phyloP scores from a whole-genome alignment of 2,888 invertebrate species.

The Tridacna gigas region DNA sequence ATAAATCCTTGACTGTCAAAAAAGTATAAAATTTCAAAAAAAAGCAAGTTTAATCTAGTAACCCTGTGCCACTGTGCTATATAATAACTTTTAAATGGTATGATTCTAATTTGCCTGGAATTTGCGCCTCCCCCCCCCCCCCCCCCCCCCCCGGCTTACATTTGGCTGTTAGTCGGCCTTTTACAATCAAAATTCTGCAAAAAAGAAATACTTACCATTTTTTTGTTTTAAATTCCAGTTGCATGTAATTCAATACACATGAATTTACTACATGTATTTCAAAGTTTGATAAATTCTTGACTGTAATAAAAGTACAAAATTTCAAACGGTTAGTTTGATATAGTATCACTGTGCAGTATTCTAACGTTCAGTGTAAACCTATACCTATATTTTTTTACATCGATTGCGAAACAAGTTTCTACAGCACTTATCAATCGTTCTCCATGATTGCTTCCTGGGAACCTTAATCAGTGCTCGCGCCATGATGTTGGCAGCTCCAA shows the following conservation, averaged over 20 bases:
- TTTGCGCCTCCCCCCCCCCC: neutral
- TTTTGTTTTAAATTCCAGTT: neutral
- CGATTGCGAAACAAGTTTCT: neutral
- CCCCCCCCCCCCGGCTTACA: neutral
- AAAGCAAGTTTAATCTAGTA: too few species aligned
- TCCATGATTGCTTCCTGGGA: neutral
- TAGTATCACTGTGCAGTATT: neutral
- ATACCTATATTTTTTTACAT: neutral
- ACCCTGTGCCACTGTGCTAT: too few species aligned
- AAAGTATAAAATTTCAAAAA: too few species aligned
- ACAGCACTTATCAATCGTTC: neutral
- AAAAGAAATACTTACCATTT: neutral
- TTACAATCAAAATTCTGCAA: neutral
- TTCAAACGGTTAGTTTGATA: neutral
- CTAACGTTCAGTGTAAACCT: neutral
- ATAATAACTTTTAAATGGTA: too few species aligned
- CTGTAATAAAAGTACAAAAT: too few species aligned
- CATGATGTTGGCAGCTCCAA: neutral
- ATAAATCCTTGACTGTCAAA: too few species aligned
- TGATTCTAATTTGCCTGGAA: neutral
- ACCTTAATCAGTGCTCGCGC: neutral
- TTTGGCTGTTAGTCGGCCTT: neutral
- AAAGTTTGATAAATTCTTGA: too few species aligned
- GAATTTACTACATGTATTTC: too few species aligned
- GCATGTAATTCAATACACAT: too few species aligned